Evolutionary conservation across 2,888 invertebrate genomes (phyloP).

Genomic region (Napeogenes inachia): DNA sequence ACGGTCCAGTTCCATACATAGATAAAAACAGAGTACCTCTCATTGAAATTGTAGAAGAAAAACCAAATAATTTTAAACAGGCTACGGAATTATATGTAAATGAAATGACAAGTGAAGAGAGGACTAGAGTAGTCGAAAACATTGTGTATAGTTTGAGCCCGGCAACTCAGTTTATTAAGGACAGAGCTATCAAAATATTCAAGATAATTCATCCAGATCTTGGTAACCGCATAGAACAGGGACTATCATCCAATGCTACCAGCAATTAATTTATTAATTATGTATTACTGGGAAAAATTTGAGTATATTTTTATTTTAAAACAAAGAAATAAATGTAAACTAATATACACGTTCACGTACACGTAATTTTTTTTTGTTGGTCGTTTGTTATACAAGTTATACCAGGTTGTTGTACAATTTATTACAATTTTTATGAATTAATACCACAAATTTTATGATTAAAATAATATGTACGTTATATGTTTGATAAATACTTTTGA

Average conservation of each 20-base stretch:
- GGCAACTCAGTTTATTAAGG: constrained; percentile 79
- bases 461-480: too few species aligned
- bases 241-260: constrained; percentile 40
- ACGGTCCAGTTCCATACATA: constrained; percentile 84
- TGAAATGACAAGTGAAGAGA: constrained; percentile 83
- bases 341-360: too few species aligned
- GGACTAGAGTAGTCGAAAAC: constrained; percentile 85
- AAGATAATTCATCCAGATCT: constrained; percentile 86
- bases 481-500: too few species aligned
- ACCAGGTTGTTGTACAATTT: too few species aligned
- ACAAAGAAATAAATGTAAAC: too few species aligned
- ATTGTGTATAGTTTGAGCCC: constrained; percentile 84
- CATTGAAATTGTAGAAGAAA: constrained; percentile 80
- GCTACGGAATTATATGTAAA: constrained; percentile 86
- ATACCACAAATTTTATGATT: too few species aligned
- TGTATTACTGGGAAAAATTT: constrained; percentile 48
- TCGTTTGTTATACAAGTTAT: too few species aligned
- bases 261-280: constrained; percentile 35
- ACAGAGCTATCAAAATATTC: constrained; percentile 85
- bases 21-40: constrained; percentile 74
- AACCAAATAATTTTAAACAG: constrained; percentile 93
- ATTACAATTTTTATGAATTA: too few species aligned
- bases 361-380: too few species aligned
- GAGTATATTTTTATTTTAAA: too few species aligned
- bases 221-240: constrained; percentile 71